phyloP scores from a whole-genome alignment of 2,113 vertebrate species.

The Rhabdornis inornatus region DNA sequence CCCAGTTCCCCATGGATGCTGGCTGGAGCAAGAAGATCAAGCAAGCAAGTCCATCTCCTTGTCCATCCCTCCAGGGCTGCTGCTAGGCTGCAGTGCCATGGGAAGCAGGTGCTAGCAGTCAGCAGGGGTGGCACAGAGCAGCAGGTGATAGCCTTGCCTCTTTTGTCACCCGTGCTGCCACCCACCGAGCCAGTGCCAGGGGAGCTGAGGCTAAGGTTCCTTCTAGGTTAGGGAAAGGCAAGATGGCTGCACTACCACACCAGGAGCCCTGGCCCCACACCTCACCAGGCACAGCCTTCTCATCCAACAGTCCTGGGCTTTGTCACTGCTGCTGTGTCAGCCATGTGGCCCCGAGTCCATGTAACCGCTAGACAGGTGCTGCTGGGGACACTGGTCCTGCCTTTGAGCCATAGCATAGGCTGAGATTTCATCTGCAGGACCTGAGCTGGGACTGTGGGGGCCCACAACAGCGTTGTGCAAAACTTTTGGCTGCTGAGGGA shows the following conservation, averaged over 20 bases:
- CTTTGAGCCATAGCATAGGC: accelerated
- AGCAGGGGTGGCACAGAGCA: slow-evolving; percentile 34
- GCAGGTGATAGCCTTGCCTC: neutral
- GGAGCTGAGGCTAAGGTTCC: neutral
- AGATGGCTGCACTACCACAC: neutral
- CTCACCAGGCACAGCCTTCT: neutral
- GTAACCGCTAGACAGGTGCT: accelerated
- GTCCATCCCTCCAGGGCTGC: accelerated
- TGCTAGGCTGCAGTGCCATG: accelerated
- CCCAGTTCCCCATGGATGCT: neutral
- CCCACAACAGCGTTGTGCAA: accelerated
- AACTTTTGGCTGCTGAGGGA: neutral
- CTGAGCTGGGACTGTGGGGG: neutral
- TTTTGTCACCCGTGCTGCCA: neutral
- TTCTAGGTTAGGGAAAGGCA: neutral
- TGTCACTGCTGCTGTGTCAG: neutral
- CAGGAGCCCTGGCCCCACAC: accelerated
- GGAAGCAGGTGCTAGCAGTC: neutral
- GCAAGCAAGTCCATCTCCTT: neutral
- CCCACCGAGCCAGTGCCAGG: neutral
- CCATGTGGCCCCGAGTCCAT: accelerated
- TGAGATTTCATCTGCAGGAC: neutral
- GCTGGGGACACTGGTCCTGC: accelerated
- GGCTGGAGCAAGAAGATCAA: neutral
- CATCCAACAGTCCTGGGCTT: neutral